Base-by-base conservation (phyloP, 2,113 vertebrate species). In the Mustela lutreola region DNA sequence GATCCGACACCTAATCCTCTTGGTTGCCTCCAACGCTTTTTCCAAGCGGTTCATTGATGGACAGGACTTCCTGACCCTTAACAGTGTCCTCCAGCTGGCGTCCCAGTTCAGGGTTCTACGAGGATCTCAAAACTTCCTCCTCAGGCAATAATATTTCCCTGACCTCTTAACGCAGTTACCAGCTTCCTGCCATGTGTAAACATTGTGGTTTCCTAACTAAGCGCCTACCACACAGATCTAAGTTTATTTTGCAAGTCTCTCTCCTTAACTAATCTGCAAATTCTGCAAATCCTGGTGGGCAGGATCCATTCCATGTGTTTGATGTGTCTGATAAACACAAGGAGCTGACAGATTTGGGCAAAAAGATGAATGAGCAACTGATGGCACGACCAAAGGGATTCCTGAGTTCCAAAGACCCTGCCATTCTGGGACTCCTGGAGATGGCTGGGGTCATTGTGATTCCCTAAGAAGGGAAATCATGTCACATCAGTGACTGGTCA, bases 181-280 rank as follows among this genome's bases (percentile, higher is more conserved):
- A 33, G 16, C 58, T 75, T 89, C 96, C 91, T 76, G 79, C 7
- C 3, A 2, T 50, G n/a, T 22, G 39, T n/a, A 50, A 48, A 62
- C 81, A 56, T 15, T 14, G 11, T 73, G 91, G 89, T 94, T 93
- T 88, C 91, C 91, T 65, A 42, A 48, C 56, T 85, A 53, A 92
- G 94, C 28, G 10, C 39, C 56, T 56, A 50, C 42, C 56, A 28
- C 42, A 28, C 18, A 63, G 39, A 26, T 89, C 39, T 36, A n/a
- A 22, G 45, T 89, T 86, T 76, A 95, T 48, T 76, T 85, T 81
- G 58, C 48, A 83, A 91, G 70, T 60, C 31, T 71, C 26, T 80
- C 58, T 73, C 45, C 31, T 85, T 11, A 33, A 42, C 36, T 45
- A 19, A 82, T 9, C 58, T 33, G 42, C n/a, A 65, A 42, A 79